These are phyloP conservation scores for Urocynchramus pylzowi DNA, from an alignment of 2,113 vertebrate genomes.

Conservation along the genomic window DNA sequence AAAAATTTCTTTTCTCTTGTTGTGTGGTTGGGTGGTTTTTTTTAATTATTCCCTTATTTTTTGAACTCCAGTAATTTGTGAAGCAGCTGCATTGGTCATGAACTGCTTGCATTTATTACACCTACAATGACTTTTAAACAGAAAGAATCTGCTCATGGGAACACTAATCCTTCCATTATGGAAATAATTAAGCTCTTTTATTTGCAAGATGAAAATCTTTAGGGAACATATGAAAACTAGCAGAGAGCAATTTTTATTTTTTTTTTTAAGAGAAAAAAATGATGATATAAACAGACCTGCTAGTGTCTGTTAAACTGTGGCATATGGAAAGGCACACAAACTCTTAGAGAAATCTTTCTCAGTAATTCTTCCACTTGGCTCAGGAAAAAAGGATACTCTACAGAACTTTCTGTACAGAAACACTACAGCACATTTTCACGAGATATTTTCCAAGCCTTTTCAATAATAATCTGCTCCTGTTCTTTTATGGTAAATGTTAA, in stretches of 20 bases:
- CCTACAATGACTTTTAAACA: constrained; percentile 62
- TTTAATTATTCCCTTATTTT: background rate
- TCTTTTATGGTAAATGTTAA: background rate
- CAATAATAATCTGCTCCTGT: background rate
- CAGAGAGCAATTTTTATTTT: background rate
- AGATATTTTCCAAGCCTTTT: background rate
- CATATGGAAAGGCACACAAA: constrained; percentile 24
- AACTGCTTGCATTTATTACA: constrained; percentile 65
- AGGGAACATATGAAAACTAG: constrained; percentile 55
- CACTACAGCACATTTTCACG: background rate
- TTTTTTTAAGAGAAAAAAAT: background rate
- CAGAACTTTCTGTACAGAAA: background rate
- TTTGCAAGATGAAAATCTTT: constrained; percentile 65
- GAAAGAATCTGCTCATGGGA: constrained; percentile 47
- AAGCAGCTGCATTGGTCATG: constrained; percentile 54
- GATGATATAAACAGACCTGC: constrained; percentile 19
- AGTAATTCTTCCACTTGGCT: constrained; percentile 4
- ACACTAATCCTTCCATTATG: constrained; percentile 62
- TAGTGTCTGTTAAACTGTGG: background rate
- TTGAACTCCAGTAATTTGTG: constrained; percentile 6
- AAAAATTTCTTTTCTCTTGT: background rate
- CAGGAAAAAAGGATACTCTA: background rate
- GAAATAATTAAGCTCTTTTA: constrained; percentile 72
- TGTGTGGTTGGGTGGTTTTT: background rate
- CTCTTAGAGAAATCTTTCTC: background rate